Evolutionary conservation across 2,797 vertebrate genomes (phyloP).

Genomic region (Capromys pilorides): DNA sequence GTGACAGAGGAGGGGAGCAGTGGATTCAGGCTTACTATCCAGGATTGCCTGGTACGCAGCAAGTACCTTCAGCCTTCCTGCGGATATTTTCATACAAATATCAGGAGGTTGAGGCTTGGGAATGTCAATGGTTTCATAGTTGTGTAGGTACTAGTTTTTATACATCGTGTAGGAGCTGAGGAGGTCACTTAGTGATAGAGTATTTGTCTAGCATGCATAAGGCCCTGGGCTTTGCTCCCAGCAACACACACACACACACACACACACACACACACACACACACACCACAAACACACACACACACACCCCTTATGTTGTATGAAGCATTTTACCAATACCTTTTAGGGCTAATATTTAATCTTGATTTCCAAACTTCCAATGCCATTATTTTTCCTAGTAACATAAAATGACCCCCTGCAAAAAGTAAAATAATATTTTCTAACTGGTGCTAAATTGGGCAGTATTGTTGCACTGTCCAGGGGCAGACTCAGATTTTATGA

Average conservation of each 20-base stretch:
- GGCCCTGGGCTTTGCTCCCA: background rate
- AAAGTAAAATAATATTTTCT: constrained; percentile 30
- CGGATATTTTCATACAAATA: background rate
- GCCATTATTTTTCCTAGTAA: background rate
- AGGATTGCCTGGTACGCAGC: background rate
- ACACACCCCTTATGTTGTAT: background rate
- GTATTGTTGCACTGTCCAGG: background rate
- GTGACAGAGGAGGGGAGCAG: background rate
- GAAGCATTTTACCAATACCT: constrained; percentile 1
- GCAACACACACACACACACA: background rate
- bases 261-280: too few species aligned
- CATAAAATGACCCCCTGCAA: background rate
- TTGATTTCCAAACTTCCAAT: constrained; percentile 37
- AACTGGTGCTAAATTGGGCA: background rate
- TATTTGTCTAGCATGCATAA: background rate
- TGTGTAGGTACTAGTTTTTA: background rate
- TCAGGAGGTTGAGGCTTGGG: background rate
- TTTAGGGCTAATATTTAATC: background rate
- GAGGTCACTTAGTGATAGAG: background rate
- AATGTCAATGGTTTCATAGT: background rate
- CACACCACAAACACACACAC: background rate
- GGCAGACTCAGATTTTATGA: background rate
- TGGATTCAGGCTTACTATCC: background rate
- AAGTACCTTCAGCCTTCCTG: background rate
- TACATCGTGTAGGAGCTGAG: background rate